These are phyloP conservation scores for Cephus nigrinus DNA, from an alignment of 2,888 invertebrate genomes.

Conservation along the genomic window DNA sequence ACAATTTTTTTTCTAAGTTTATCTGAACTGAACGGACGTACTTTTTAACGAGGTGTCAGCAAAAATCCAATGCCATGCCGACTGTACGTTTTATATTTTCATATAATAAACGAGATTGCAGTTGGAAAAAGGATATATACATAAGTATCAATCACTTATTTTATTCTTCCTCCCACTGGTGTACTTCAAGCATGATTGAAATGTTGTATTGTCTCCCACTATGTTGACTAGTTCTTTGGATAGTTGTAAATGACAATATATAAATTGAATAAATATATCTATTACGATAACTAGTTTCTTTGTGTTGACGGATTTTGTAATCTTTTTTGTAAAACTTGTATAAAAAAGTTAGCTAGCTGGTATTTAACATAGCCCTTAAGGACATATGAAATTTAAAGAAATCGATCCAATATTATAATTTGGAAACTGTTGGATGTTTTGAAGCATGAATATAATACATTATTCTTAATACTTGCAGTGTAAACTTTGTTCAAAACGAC, in stretches of 20 bases:
- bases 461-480: not conserved
- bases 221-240: constrained; percentile 8
- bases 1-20: not conserved
- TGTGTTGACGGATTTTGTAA: not conserved
- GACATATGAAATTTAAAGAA: not conserved
- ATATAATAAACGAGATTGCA: constrained; percentile 10
- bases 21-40: not conserved
- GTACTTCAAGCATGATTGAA: not conserved
- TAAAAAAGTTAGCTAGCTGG: not conserved
- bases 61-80: not conserved
- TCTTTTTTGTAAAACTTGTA: not conserved
- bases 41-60: not conserved
- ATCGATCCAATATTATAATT: not conserved
- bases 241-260: constrained; percentile 6
- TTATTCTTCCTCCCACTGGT: constrained; percentile 1
- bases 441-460: not conserved
- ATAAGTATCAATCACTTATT: not conserved
- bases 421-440: not conserved
- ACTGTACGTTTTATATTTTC: constrained; percentile 17
- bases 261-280: constrained; percentile 1
- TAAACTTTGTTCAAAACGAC: not conserved
- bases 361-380: not conserved
- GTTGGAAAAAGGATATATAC: not conserved
- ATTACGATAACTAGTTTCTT: not conserved
- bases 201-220: not conserved